Percentiles rank a stretch among this genome's conserved stretches.
These are phyloP conservation scores for Cynopterus brachyotis DNA, from an alignment of 2,113 vertebrate species.

Conservation along the genomic window DNA sequence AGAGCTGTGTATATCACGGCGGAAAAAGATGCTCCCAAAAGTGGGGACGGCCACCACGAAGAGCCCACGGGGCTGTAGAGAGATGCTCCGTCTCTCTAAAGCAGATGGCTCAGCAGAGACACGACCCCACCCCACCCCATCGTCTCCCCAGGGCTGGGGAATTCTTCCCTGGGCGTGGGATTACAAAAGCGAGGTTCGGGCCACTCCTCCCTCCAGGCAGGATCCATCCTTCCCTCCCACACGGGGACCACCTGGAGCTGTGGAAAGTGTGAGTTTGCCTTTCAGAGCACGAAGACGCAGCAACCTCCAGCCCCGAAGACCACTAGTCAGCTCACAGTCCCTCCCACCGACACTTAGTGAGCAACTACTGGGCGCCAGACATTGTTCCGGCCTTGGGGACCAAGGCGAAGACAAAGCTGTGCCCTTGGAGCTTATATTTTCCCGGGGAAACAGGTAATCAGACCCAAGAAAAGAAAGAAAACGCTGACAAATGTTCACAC, in stretches of 20 bases:
- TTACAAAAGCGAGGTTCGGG: not conserved
- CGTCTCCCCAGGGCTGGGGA: not conserved
- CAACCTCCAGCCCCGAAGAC: not conserved
- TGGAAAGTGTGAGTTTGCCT: not conserved
- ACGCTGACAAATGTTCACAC: not conserved
- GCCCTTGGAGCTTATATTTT: not conserved
- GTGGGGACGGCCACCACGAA: not conserved
- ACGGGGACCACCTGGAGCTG: not conserved
- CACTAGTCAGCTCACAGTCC: not conserved
- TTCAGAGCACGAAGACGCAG: not conserved
- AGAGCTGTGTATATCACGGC: not conserved
- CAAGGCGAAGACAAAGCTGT: not conserved
- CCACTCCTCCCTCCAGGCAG: not conserved
- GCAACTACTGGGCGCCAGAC: fast-evolving
- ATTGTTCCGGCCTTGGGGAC: not conserved
- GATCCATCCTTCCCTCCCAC: not conserved
- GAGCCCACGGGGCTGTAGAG: not conserved
- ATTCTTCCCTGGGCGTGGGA: not conserved
- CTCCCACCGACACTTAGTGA: not conserved
- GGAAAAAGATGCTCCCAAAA: constrained; percentile 55
- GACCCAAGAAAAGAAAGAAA: not conserved
- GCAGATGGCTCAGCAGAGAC: not conserved
- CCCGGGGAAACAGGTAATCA: not conserved
- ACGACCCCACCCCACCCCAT: not conserved
- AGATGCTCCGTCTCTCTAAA: not conserved